Percentiles rank a stretch among this genome's conserved stretches.
phyloP scores from a whole-genome alignment of 2,888 invertebrate genomes.

The Sisyra nigra region DNA sequence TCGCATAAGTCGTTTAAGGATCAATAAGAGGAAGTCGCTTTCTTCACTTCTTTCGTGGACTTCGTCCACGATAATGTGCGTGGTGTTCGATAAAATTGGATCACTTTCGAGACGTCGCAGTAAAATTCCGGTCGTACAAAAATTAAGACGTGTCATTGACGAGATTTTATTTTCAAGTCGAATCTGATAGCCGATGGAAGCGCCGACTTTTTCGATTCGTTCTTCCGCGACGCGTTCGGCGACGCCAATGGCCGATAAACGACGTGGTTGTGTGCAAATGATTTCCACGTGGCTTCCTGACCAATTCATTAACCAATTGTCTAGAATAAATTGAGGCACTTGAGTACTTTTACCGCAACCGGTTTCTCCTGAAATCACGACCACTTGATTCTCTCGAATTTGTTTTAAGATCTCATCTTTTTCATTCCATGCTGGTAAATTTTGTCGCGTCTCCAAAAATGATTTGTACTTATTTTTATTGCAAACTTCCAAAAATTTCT shows the following conservation, averaged over 20 bases:
- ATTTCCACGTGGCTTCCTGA: slow-evolving; percentile 57
- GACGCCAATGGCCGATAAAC: slow-evolving; percentile 83
- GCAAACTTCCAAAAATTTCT: slow-evolving; percentile 41
- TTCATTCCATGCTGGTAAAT: slow-evolving; percentile 57
- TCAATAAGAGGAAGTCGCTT: slow-evolving; percentile 76
- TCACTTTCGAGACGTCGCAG: slow-evolving; percentile 70
- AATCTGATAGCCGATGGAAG: slow-evolving; percentile 54
- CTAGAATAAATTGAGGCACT: slow-evolving; percentile 88
- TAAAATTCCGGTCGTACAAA: slow-evolving; percentile 88
- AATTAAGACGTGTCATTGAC: slow-evolving; percentile 62
- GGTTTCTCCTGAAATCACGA: slow-evolving; percentile 69
- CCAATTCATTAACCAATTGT: slow-evolving; percentile 57
- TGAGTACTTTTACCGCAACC: slow-evolving; percentile 77
- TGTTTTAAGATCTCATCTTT: slow-evolving; percentile 49
- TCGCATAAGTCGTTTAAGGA: slow-evolving; percentile 58
- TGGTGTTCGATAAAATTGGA: slow-evolving; percentile 54
- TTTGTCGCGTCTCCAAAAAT: slow-evolving; percentile 44
- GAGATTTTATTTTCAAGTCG: slow-evolving; percentile 65
- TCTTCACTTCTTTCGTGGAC: slow-evolving; percentile 86
- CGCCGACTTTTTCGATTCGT: slow-evolving; percentile 60
- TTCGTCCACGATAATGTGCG: slow-evolving; percentile 80
- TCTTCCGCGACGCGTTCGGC: slow-evolving; percentile 85
- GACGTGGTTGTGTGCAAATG: slow-evolving; percentile 81
- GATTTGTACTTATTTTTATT: slow-evolving; percentile 44
- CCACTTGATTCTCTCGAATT: slow-evolving; percentile 44